Base-by-base conservation (phyloP, 2,113 vertebrate genomes). In the Microcebus ravelobensis region DNA sequence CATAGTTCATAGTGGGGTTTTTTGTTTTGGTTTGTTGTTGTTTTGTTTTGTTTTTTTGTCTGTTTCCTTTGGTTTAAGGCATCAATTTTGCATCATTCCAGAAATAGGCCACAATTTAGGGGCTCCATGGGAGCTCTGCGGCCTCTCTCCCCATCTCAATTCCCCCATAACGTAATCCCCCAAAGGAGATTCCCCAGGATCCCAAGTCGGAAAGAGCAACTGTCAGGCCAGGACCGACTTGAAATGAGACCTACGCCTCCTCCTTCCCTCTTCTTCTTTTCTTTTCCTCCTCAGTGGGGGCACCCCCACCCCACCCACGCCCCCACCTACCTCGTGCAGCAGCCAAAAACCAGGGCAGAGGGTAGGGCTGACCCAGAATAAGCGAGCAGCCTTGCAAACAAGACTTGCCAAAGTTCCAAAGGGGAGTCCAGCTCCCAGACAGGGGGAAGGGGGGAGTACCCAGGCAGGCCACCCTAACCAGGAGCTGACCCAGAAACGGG, bases 21-120 rank as follows among this genome's bases (percentile, higher is more conserved):
- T 48, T 48, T 9, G 48, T 48, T 48, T 48, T 48, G 48, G 48
- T 48, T 48, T 42, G 42, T 42, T 42, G 42, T 42, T 42, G 42
- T 42, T 8, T 39, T 39, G 39, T 39, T 39, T 39, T 39, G 39
- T 39, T 50, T 61, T 80, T 68, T 45, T 42, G 50, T 67, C 70
- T 87, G 61, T 86, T 91, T 93, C 68, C 61, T 92, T 87, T 68
- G n/a, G 15, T 55, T 79, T 52, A 90, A 73, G 48, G 52, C 63
- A 87, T 97, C 50, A 6, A 45, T 83, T 88, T 88, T 77, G 11
- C 83, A 92, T 86, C 31, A 63, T 80, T 97, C 55, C 87, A 83
- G 42, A 92, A 94, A 89, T 5, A 91, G 48, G 83, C 80, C 82
- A 68, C 3, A n/a, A 6, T 82, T 91, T 50, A 59, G 25, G 42